phyloP scores from a whole-genome alignment of 2,888 invertebrate genomes.

The Acronicta aceris region DNA sequence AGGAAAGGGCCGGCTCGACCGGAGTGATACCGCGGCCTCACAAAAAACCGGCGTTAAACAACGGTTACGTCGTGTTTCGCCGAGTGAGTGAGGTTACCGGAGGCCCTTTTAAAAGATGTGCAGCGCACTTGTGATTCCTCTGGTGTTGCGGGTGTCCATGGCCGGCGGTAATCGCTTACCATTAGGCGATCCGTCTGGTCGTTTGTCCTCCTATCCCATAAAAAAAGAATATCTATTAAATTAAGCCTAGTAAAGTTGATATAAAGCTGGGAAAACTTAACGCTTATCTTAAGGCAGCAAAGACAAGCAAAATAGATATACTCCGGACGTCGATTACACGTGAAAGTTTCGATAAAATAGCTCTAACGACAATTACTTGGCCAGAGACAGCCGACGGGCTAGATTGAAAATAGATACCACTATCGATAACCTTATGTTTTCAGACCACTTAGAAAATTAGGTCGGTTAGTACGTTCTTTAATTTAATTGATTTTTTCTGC shows the following conservation, averaged over 20 bases:
- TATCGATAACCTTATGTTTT: constrained; percentile 29
- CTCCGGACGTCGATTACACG: constrained; percentile 18
- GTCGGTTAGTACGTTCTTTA: constrained; percentile 28
- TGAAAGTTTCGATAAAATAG: constrained; percentile 45
- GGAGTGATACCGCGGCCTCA: too few species aligned
- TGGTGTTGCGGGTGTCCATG: too few species aligned
- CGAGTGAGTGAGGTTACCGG: too few species aligned
- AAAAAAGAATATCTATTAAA: too few species aligned
- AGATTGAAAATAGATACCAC: constrained; percentile 28
- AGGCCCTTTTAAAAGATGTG: too few species aligned
- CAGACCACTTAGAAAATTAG: constrained; percentile 50
- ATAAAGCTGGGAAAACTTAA: constrained; percentile 17
- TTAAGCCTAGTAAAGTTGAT: background rate
- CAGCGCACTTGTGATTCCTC: too few species aligned
- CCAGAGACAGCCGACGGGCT: constrained; percentile 10
- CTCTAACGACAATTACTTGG: constrained; percentile 34
- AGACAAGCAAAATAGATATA: background rate
- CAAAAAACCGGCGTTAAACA: too few species aligned
- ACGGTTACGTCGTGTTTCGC: too few species aligned
- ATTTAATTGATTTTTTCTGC: constrained; percentile 39
- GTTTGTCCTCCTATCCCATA: too few species aligned
- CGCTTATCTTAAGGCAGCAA: background rate
- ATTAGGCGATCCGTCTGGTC: too few species aligned
- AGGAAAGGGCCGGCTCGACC: too few species aligned
- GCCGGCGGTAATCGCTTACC: too few species aligned